Conservation (phyloP, 2,888 invertebrate genomes). For the Orthosia gothica region DNA sequence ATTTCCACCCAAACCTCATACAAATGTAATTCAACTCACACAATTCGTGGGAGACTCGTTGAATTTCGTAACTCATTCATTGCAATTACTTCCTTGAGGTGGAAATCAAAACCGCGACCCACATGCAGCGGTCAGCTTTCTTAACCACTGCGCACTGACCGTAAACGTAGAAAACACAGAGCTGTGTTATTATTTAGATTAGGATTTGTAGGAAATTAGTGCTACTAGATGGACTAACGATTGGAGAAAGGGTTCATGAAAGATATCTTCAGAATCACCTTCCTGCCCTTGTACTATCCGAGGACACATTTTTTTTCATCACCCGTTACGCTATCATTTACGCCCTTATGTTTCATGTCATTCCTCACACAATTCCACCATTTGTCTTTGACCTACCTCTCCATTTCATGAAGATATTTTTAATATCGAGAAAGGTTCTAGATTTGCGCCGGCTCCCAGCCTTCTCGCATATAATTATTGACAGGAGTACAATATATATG, state of each 20-base stretch:
- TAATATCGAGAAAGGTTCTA: not conserved
- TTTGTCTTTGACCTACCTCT: no score
- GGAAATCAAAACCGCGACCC: conserved; percentile 74
- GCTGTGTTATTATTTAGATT: conserved; percentile 40
- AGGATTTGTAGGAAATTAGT: conserved; percentile 25
- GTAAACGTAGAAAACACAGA: conserved; percentile 62
- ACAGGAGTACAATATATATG: not conserved
- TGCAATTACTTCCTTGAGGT: conserved; percentile 68
- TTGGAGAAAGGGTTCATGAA: not conserved
- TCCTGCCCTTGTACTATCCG: no score
- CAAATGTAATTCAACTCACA: conserved; percentile 55
- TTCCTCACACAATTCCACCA: no score
- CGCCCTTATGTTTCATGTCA: no score
- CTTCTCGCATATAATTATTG: no score
- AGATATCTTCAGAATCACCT: no score
- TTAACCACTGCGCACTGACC: conserved; percentile 70
- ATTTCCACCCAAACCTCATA: conserved; percentile 53
- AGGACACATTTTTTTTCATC: no score
- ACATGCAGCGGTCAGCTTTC: conserved; percentile 74
- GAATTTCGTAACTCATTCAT: conserved; percentile 65
- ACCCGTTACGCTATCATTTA: no score
- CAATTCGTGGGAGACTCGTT: conserved; percentile 58
- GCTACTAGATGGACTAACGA: not conserved
- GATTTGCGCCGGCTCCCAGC: not conserved
- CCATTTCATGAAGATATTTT: not conserved